Base-by-base conservation (phyloP, 2,797 vertebrate species). In the Iguana delicatissima region DNA sequence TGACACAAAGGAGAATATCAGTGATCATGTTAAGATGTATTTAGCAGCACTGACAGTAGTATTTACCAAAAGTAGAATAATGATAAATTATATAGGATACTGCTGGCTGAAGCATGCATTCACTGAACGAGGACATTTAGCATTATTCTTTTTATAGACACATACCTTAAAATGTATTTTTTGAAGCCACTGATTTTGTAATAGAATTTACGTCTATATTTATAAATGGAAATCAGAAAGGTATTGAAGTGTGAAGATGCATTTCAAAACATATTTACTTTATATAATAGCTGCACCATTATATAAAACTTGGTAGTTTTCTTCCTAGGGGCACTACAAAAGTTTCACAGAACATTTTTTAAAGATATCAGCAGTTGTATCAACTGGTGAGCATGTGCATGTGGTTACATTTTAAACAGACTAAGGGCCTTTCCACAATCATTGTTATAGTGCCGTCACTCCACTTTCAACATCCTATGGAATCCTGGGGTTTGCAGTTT, bases 51-150 rank as follows among this genome's bases (percentile, higher is more conserved):
- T 90, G 86, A 73, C 86, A 88, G 57, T 69, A 50, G 86, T 50
- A 77, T 46, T 77, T 80, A 59, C n/a, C 26, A 89, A 24, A 83
- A 38, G 35, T 92, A 92, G 59, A 55, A 26, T 92, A 87, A 57
- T 22, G 82, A 72, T 95, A 89, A 94, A 96, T 96, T 94, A 93
- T 91, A 87, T 50, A 91, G 85, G 80, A 74, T 10, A 24, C 64
- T 79, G 46, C 32, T 91, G 90, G 83, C 91, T 87, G 80, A 72
- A 59, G 50, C 3, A 18, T 84, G 76, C 8, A 59, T 46, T 92
- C 80, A 79, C 74, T 93, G 89, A 55, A 91, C 42, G 86, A 29
- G 46, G 87, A 87, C 13, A 86, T 67, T 55, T 52, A 76, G 67
- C 80, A 92, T 93, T 92, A 89, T 84, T 32, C 74, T 91, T 88